Conservation (phyloP, 2,888 invertebrate genomes). For the Drosophila picticornis region DNA sequence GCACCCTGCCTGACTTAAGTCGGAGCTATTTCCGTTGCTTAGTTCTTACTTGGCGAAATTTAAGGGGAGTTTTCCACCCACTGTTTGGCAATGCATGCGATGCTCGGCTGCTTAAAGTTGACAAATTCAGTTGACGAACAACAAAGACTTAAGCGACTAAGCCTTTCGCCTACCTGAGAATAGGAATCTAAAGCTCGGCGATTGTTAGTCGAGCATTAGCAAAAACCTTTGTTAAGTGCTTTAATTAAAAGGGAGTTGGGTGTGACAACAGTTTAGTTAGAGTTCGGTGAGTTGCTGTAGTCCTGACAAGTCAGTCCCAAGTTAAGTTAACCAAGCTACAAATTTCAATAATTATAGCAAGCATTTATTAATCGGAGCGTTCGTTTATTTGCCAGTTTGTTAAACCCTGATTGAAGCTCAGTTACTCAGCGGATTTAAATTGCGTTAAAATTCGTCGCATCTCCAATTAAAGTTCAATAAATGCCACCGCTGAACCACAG, state of each 20-base stretch:
- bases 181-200: not conserved
- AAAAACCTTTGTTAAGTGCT: conserved; percentile 32
- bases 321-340: conserved; percentile 2
- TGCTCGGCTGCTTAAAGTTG: conserved; percentile 45
- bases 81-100: conserved; percentile 13
- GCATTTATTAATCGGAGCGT: conserved; percentile 31
- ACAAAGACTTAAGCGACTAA: conserved; percentile 28
- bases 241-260: conserved; percentile 43
- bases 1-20: conserved; percentile 33
- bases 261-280: not conserved
- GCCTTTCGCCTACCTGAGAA: conserved; percentile 10
- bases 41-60: conserved; percentile 36
- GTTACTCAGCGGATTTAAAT: conserved; percentile 30
- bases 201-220: conserved; percentile 24
- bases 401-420: conserved; percentile 44
- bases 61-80: conserved; percentile 12
- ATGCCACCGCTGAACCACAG: conserved; percentile 30
- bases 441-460: conserved; percentile 62
- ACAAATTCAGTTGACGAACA: conserved; percentile 51
- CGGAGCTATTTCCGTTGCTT: conserved; percentile 51
- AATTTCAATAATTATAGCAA: conserved; percentile 26
- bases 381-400: conserved; percentile 41
- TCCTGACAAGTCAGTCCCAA: not conserved
- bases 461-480: conserved; percentile 60
- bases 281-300: not conserved